phyloP scores from a whole-genome alignment of 2,888 invertebrate genomes.

The Leucophenga maculata region DNA sequence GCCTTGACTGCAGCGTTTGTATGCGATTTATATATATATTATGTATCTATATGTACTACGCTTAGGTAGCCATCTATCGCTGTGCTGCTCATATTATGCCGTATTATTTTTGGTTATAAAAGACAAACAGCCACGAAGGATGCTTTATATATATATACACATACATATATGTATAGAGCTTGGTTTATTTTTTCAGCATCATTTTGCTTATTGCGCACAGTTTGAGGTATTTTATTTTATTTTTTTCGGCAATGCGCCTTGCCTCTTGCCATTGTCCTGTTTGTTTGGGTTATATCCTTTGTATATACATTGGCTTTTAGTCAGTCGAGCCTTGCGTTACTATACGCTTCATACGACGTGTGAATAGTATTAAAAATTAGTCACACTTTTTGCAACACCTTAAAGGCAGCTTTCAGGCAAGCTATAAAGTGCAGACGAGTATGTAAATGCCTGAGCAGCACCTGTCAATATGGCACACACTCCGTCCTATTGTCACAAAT shows the following conservation, averaged over 20 bases:
- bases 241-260: neutral
- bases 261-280: neutral
- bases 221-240: neutral
- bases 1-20: too few relatives aligned
- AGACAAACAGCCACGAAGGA: slow-evolving; percentile 17
- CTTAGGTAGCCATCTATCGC: neutral
- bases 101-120: slow-evolving; percentile 21
- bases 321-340: neutral
- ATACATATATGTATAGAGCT: neutral
- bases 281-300: slow-evolving; percentile 7
- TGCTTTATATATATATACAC: slow-evolving; percentile 5
- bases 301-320: neutral
- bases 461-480: too few relatives aligned
- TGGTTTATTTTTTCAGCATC: slow-evolving; percentile 1
- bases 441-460: too few relatives aligned
- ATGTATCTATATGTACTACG: neutral
- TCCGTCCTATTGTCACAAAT: too few relatives aligned
- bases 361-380: too few relatives aligned
- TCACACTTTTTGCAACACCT: too few relatives aligned
- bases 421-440: too few relatives aligned
- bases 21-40: neutral
- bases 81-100: slow-evolving; percentile 16
- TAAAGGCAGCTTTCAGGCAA: too few relatives aligned
- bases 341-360: too few relatives aligned
- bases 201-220: neutral